Conservation (phyloP, 1,140 invertebrate species). For the Meloidogyne exigua region DNA sequence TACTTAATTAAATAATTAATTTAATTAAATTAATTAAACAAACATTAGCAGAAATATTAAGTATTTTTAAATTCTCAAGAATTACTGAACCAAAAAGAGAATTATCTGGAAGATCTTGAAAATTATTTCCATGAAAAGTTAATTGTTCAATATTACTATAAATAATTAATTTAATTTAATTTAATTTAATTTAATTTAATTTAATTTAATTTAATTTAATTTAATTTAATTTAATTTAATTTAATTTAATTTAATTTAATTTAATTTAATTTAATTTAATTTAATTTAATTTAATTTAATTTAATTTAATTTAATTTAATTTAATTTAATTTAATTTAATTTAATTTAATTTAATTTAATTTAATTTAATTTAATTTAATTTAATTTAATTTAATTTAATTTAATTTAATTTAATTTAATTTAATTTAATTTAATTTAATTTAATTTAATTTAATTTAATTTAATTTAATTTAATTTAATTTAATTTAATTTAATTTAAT, state of each 20-base stretch:
- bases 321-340: slow-evolving; percentile 19
- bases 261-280: background rate
- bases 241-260: slow-evolving; percentile 19
- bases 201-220: slow-evolving; percentile 19
- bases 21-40: background rate
- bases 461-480: background rate
- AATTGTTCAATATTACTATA: slow-evolving; percentile 47
- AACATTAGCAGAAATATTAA: slow-evolving; percentile 61
- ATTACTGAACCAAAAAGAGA: slow-evolving; percentile 50
- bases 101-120: slow-evolving; percentile 58
- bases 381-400: background rate
- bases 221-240: background rate
- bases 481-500: slow-evolving; percentile 19
- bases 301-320: background rate
- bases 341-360: background rate
- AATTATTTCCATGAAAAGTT: slow-evolving; percentile 63
- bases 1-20: slow-evolving; percentile 32
- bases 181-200: background rate
- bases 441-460: slow-evolving; percentile 19
- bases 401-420: slow-evolving; percentile 19
- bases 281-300: slow-evolving; percentile 19
- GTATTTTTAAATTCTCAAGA: slow-evolving; percentile 40
- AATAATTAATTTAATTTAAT: slow-evolving; percentile 8
- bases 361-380: slow-evolving; percentile 19
- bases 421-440: background rate